A percentile compares a stretch with the other conserved stretches of the same genome.
These are phyloP conservation scores for Antennarius striatus DNA, from an alignment of 2,113 vertebrate genomes.

Conservation along the genomic window DNA sequence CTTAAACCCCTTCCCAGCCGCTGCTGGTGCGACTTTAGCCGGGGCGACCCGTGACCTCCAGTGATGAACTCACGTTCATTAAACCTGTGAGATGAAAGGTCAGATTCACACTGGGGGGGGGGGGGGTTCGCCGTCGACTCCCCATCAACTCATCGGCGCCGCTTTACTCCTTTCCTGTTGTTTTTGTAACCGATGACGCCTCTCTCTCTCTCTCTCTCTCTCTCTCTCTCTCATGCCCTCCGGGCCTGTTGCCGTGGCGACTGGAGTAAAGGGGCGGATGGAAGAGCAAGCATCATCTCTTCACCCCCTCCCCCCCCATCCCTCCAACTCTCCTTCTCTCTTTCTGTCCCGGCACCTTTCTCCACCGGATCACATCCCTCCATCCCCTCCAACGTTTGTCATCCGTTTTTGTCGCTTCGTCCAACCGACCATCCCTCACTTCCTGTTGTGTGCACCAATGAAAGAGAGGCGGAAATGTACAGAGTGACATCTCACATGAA, in stretches of 20 bases:
- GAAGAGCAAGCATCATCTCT: slow-evolving; percentile 56
- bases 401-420: slow-evolving; percentile 54
- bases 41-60: slow-evolving; percentile 27
- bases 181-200: slow-evolving; percentile 73
- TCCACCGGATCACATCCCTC: slow-evolving; percentile 65
- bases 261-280: slow-evolving; percentile 69
- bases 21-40: slow-evolving; percentile 45
- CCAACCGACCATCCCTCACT: slow-evolving; percentile 48
- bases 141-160: slow-evolving; percentile 50
- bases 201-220: slow-evolving; percentile 36
- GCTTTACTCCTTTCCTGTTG: slow-evolving; percentile 58
- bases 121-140: slow-evolving; percentile 31
- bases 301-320: neutral
- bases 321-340: slow-evolving; percentile 5
- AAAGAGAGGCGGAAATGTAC: slow-evolving; percentile 56
- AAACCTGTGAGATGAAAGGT: slow-evolving; percentile 50
- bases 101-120: slow-evolving; percentile 34
- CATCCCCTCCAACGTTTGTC: slow-evolving; percentile 60
- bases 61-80: slow-evolving; percentile 54
- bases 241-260: slow-evolving; percentile 78
- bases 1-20: slow-evolving; percentile 20
- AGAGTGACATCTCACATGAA: slow-evolving; percentile 73
- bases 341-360: slow-evolving; percentile 57
- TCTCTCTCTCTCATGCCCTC: slow-evolving; percentile 43
- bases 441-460: slow-evolving; percentile 42